phyloP scores from a whole-genome alignment of 2,888 invertebrate species.

The Hypolimnas misippus region DNA sequence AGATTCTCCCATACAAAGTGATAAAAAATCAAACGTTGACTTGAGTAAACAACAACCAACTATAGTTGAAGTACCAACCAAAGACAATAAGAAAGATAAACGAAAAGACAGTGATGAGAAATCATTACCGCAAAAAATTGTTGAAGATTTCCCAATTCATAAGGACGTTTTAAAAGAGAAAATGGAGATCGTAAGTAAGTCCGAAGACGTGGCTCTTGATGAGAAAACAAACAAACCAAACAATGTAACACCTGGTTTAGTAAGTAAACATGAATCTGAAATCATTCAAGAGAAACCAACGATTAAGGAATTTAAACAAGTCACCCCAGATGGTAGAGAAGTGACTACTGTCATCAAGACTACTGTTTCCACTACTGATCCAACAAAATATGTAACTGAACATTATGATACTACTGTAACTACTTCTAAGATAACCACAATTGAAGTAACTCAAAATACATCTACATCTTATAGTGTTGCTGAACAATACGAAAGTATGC shows the following conservation, averaged over 20 bases:
- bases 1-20: not conserved
- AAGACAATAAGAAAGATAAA: not conserved
- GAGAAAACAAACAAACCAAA: not conserved
- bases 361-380: constrained; percentile 55
- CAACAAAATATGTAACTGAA: constrained; percentile 59
- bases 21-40: not conserved
- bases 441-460: constrained; percentile 65
- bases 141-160: not conserved
- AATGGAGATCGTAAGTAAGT: not conserved
- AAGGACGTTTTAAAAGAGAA: not conserved
- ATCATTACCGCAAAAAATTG: not conserved
- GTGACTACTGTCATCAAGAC: constrained; percentile 59
- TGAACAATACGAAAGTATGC: constrained; percentile 51
- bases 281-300: constrained; percentile 49
- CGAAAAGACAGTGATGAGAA: not conserved
- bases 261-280: constrained; percentile 29
- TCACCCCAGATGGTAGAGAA: constrained; percentile 50
- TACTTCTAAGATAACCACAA: constrained; percentile 64
- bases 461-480: constrained; percentile 61
- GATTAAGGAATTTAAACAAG: constrained; percentile 51
- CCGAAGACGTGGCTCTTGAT: not conserved
- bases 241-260: not conserved
- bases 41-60: not conserved
- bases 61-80: not conserved
- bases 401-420: constrained; percentile 61